Evolutionary conservation across 2,888 invertebrate genomes (phyloP).

Genomic region (Crossocerus cetratus): DNA sequence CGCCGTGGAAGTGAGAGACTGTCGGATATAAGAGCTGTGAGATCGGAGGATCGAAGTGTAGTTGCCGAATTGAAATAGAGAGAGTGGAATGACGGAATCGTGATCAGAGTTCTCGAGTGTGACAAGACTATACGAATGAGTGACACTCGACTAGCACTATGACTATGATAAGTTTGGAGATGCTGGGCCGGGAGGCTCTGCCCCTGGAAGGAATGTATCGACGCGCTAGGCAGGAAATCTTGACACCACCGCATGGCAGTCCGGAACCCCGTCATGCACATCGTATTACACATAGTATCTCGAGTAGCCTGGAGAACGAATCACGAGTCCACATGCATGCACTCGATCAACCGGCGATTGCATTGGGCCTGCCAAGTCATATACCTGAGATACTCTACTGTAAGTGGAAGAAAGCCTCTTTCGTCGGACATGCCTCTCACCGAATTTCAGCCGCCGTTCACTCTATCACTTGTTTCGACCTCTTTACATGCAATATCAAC

Average conservation of each 20-base stretch:
- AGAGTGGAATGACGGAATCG: slow-evolving; percentile 11
- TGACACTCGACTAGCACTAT: slow-evolving; percentile 24
- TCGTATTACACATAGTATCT: slow-evolving; percentile 31
- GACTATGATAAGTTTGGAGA: slow-evolving; percentile 62
- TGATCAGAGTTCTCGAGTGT: neutral
- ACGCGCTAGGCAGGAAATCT: slow-evolving; percentile 64
- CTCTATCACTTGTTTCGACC: no score
- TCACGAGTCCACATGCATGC: slow-evolving; percentile 62
- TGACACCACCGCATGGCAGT: slow-evolving; percentile 75
- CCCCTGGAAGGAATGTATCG: slow-evolving; percentile 66
- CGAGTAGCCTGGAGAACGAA: slow-evolving; percentile 24
- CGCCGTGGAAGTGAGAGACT: no score
- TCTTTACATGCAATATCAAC: no score
- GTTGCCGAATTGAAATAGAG: neutral
- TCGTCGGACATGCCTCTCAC: neutral
- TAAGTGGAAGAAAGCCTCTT: slow-evolving; percentile 58
- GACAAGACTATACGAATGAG: slow-evolving; percentile 1
- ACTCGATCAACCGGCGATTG: slow-evolving; percentile 66
- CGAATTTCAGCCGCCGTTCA: no score
- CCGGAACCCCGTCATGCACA: slow-evolving; percentile 69
- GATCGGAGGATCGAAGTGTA: no score
- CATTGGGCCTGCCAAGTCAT: slow-evolving; percentile 69
- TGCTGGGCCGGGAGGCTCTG: slow-evolving; percentile 70
- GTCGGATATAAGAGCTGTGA: no score
- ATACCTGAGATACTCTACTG: slow-evolving; percentile 73